phyloP scores from a whole-genome alignment of 2,797 vertebrate genomes.

The Syngnathus acus region DNA sequence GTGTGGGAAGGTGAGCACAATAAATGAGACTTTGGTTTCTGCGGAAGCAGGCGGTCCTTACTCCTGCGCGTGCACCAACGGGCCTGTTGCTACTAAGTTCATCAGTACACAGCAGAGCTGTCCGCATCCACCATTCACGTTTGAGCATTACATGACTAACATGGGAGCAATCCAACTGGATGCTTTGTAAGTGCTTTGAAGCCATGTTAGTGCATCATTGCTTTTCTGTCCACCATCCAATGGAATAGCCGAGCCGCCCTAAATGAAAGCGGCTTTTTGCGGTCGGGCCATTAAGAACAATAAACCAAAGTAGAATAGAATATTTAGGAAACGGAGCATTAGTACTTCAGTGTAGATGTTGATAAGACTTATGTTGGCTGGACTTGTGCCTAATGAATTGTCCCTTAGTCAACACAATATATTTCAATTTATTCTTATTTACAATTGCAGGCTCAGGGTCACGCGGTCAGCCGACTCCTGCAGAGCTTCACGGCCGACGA shows the following conservation, averaged over 20 bases:
- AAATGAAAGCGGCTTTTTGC: not conserved
- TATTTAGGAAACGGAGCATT: too few species aligned
- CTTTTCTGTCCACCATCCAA: not conserved
- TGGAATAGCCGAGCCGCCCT: not conserved
- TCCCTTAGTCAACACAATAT: not conserved
- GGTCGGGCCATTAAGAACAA: not conserved
- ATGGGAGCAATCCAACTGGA: not conserved
- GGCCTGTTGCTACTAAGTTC: too few species aligned
- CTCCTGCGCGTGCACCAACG: too few species aligned
- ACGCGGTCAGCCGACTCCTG: conserved; percentile 83
- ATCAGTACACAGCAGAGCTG: too few species aligned
- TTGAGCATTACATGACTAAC: not conserved
- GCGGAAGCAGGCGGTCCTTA: not conserved
- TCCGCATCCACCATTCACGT: not conserved
- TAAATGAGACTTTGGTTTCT: conserved; percentile 9
- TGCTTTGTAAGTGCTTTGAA: conserved; percentile 1
- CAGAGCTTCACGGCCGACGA: conserved; percentile 86
- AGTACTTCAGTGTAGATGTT: not conserved
- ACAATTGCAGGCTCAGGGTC: conserved; percentile 75
- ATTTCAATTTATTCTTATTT: conserved; percentile 24
- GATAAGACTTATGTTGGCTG: not conserved
- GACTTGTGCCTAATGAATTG: not conserved
- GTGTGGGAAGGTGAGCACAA: conserved; percentile 15
- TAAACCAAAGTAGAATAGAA: not conserved
- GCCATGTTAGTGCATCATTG: not conserved